Base-by-base conservation (phyloP, 1,140 invertebrate species). In the Zaprionus ghesquierei region DNA sequence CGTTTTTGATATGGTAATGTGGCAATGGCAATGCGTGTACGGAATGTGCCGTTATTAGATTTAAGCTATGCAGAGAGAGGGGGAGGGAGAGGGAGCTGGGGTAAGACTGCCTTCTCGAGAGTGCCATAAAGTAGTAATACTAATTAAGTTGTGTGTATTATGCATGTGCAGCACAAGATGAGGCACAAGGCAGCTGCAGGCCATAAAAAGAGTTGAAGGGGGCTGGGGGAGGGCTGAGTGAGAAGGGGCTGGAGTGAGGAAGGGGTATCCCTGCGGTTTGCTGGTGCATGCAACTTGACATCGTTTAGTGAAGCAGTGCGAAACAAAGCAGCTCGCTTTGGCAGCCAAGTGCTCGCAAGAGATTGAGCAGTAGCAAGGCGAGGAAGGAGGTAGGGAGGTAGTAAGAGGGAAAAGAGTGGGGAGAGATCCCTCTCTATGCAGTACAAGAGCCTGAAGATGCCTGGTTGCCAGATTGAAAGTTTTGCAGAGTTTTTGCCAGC, bases 61-160 rank as follows among this genome's bases (percentile, higher is more conserved):
- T 86, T 69, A 46, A 56, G 56, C 46, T 51, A 51, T 54, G 46
- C 62, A 53, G 31, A 23, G 20, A 25, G 18, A 25, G 20, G 13
- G 18, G 15, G 31, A 5, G 33, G 2, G 8, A 6, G 23, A 1
- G 46, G 0, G 18, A 4, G 27, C 12, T 0, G 25, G 50, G 23
- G 50, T 20, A 25, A 9, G 22, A 22, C 33, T 12, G 22, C 18
- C 66, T 29, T 63, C 60, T 69, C 79, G 49, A 62, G 82, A 82
- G 82, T 86, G 84, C 82, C 66, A 87, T 87, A 87, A 87, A 89
- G 82, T 82, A 89, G 79, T 89, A 87, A 87, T 87, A 89, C 82
- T 87, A 87, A 87, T 87, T 87, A 87, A 89, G 82, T 87, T 87
- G 84, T 87, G 84, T 87, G 84, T 79, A 82, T 87, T 89, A 87